Percentiles rank a stretch among this genome's conserved stretches.
These are phyloP conservation scores for Ceratina japonica DNA, from an alignment of 1,140 invertebrate species.

Conservation along the genomic window DNA sequence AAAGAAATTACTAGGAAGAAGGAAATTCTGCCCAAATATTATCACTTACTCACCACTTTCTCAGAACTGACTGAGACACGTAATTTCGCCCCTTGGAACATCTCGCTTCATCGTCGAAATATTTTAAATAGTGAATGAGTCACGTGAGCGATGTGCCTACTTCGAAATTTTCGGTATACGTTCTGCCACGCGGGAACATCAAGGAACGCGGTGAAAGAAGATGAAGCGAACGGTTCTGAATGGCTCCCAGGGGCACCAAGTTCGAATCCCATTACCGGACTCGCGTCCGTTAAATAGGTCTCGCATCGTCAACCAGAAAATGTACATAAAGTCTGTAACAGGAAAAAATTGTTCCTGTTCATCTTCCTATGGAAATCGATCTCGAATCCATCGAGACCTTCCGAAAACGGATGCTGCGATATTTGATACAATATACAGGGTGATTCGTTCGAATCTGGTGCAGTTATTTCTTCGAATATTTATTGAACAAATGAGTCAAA, in stretches of 20 bases:
- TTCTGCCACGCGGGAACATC: slow-evolving; percentile 5
- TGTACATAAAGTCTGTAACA: slow-evolving; percentile 72
- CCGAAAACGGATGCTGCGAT: not conserved
- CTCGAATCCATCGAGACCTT: slow-evolving; percentile 58
- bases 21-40: too few relatives aligned
- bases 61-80: too few relatives aligned
- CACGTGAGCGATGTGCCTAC: not conserved
- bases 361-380: slow-evolving; percentile 75
- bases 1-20: too few relatives aligned
- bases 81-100: not conserved
- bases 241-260: slow-evolving; percentile 75
- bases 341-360: slow-evolving; percentile 69
- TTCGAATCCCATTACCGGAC: slow-evolving; percentile 81
- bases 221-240: slow-evolving; percentile 66
- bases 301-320: slow-evolving; percentile 81
- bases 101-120: not conserved
- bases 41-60: too few relatives aligned
- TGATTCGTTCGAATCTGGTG: too few relatives aligned
- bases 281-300: slow-evolving; percentile 80
- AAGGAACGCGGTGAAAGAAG: slow-evolving; percentile 54
- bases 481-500: too few relatives aligned
- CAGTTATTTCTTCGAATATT: too few relatives aligned
- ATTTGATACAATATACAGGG: not conserved
- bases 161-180: slow-evolving; percentile 16
- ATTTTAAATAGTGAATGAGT: slow-evolving; percentile 19